Evolutionary conservation across 2,888 invertebrate species (phyloP), one percentile per base, ranked within the genome.

Genomic region (Orchesella flavescens): DNA sequence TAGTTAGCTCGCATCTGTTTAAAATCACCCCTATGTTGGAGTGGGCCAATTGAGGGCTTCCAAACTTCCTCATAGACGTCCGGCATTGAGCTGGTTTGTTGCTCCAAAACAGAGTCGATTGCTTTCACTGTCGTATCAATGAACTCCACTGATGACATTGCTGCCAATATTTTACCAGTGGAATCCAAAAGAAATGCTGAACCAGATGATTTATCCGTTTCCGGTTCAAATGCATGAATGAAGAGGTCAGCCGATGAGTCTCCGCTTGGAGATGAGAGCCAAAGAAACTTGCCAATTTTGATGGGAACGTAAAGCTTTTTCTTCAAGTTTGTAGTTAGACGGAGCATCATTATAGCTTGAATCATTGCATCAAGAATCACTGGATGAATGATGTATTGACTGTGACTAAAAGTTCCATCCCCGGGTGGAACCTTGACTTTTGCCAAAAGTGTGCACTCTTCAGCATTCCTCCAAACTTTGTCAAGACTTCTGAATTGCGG

Each of bases 381-480:
- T 24, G 53, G 84, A 63, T 76, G 84, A 81, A 13, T 77, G 65
- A 15, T 76, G 55, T 1, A 4, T 2, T 4, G 3, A 34, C 3
- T 77, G 59, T 23, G 49, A 23, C 23, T 21, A 2, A 23, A 2
- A 72, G 49, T n/a, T 69, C 63, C 10, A 71, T 63, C 10, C 23
- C n/a, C 19, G 71, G 78, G 13, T 66, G 17, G 61, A 23, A 78
- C 13, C 63, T 79, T 82, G 13, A 80, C 57, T 19, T 57, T 21
- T 7, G 72, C 72, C 49, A 75, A 80, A 13, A 84, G 55, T 46
- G 57, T 73, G 3, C 34, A 4, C 7, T 34, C 7, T 7, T 34
- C 34, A 2, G 2, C 34, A 34, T 34, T 7, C 34, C 34, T 34
- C 34, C 34, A 34, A 34, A 34, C 7, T 34, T 34, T 34, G 7